phyloP scores from a whole-genome alignment of 2,888 invertebrate species.

The Ceriagrion tenellum region DNA sequence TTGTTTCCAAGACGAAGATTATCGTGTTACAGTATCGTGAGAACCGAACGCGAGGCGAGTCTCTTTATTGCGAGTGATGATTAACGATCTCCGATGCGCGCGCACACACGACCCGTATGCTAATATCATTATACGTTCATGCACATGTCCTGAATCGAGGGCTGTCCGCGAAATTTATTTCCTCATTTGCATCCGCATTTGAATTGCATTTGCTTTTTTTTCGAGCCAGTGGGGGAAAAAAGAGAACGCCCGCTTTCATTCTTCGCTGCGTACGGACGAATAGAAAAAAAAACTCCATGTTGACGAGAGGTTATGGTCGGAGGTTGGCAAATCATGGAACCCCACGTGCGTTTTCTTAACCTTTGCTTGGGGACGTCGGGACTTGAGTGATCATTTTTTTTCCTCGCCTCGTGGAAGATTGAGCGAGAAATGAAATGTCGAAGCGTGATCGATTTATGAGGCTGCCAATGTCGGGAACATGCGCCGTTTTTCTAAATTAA shows the following conservation, averaged over 20 bases:
- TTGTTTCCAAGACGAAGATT: constrained; percentile 19
- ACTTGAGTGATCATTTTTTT: background rate
- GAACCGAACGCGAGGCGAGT: background rate
- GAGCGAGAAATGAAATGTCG: background rate
- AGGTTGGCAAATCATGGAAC: background rate
- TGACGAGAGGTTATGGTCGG: background rate
- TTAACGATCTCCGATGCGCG: background rate
- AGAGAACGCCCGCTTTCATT: background rate
- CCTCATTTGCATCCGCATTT: background rate
- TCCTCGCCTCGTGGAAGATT: background rate
- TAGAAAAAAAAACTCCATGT: background rate
- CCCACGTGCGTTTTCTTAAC: background rate
- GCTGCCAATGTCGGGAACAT: background rate
- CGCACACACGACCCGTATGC: background rate
- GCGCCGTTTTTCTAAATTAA: background rate
- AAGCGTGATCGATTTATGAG: background rate
- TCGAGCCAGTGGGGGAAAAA: background rate
- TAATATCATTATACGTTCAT: background rate
- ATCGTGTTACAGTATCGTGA: constrained; percentile 22
- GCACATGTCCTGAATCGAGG: background rate
- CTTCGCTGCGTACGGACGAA: background rate
- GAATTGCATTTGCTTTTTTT: background rate
- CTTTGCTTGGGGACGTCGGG: background rate
- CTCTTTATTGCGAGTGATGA: constrained; percentile 27
- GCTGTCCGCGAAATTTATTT: background rate